Percentiles rank a stretch among this genome's conserved stretches.
Evolutionary conservation across 2,113 vertebrate species (phyloP).

Genomic region (Panthera uncia): DNA sequence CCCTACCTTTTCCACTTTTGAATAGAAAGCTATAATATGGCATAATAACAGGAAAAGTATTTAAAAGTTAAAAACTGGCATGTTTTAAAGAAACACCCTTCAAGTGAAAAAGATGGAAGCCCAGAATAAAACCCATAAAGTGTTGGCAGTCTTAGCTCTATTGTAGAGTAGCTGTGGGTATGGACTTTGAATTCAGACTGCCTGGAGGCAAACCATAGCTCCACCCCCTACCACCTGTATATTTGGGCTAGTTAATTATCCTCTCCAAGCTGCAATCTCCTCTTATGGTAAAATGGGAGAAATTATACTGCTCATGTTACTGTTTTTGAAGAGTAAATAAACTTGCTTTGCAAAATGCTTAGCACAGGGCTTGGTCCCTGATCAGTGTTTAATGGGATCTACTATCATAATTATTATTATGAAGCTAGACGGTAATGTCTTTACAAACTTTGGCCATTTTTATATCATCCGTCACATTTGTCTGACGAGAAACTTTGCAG

Average conservation of each 20-base stretch:
- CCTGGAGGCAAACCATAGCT: background rate
- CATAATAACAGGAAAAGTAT: conserved; percentile 13
- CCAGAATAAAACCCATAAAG: background rate
- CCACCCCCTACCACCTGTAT: background rate
- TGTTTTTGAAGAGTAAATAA: conserved; percentile 6
- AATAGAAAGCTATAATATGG: background rate
- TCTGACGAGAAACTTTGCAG: background rate
- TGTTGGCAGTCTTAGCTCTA: background rate
- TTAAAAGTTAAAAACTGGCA: background rate
- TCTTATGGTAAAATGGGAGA: background rate
- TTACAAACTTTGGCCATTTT: background rate
- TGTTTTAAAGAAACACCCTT: conserved; percentile 2
- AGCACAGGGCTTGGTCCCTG: background rate
- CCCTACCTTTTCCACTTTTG: background rate
- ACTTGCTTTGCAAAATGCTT: background rate
- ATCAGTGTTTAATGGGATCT: background rate
- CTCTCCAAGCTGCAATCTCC: background rate
- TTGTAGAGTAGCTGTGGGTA: background rate
- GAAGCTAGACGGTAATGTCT: background rate
- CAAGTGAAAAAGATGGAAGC: background rate
- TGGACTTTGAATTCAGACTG: background rate
- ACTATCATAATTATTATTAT: background rate
- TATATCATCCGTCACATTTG: background rate
- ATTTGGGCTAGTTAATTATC: background rate
- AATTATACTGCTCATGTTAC: background rate